Evolutionary conservation across 2,113 vertebrate species (phyloP), one percentile per base, ranked within the genome.

Genomic region (Phaethon lepturus): DNA sequence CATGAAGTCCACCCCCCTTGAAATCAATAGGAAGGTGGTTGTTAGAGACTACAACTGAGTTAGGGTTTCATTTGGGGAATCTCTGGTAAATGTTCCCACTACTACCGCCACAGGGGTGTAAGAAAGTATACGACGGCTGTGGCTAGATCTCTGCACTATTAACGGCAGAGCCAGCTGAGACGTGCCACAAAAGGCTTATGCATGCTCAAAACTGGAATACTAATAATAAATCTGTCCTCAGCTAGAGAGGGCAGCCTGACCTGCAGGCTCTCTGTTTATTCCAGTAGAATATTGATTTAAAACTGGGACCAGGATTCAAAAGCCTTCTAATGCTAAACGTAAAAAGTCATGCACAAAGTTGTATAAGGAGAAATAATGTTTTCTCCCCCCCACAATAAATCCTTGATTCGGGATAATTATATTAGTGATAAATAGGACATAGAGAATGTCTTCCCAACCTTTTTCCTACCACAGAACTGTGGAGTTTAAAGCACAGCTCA

Each of bases 11-110:
- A 2, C 68, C 90, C 45, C 66, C 58, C 23, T 38, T 45, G 71
- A 88, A 92, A 96, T 90, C 82, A 80, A 88, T 40, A 76, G 58
- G 66, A 82, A 93, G 62, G 50, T 76, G 53, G 53, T 8, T 80
- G 53, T 33, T 86, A 84, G 53, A 69, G 49, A 95, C 49, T 75
- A 20, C 62, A 75, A 20, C 4, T 55, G 58, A 88, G 66, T 83
- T 42, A 62, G 42, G 26, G 55, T 58, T 95, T 92, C 75, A 83
- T 80, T 42, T 66, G 50, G 35, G 67, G 63, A 86, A 73, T 76
- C 38, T 79, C 44, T 56, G 71, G 78, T 31, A 88, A 92, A 58
- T 66, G 82, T 66, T 86, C 67, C 86, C 68, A 22, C 18, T 75
- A 14, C 22, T 40, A 35, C 33, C 29, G 83, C 63, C 92, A 95